Percentiles rank a stretch among this genome's conserved stretches.
phyloP scores from a whole-genome alignment of 23 tunicate genomes.

The Styela clava region DNA sequence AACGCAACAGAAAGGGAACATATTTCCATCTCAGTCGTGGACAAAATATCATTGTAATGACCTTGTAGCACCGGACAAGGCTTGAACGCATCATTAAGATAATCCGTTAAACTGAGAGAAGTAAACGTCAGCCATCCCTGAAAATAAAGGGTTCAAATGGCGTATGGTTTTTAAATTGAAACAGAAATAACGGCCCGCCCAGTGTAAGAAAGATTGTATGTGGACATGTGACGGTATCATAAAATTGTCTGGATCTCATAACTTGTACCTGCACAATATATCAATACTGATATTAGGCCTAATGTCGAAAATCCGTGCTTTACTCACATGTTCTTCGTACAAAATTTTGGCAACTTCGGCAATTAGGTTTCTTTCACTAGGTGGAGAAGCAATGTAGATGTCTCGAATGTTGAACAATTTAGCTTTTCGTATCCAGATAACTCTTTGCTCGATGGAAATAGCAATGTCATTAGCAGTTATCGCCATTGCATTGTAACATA shows the following conservation, averaged over 20 bases:
- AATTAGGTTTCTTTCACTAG: conserved; percentile 6
- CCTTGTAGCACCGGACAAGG: neutral
- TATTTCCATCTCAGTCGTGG: conserved; percentile 24
- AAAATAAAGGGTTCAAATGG: neutral
- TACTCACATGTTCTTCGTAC: conserved; percentile 21
- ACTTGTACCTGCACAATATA: too few relatives aligned
- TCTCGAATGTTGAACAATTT: neutral
- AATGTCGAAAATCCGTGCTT: too few relatives aligned
- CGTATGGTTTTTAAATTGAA: neutral
- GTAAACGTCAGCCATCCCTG: conserved; percentile 12
- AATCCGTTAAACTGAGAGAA: neutral
- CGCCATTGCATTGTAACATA: conserved; percentile 9
- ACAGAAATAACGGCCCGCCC: too few relatives aligned
- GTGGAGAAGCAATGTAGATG: conserved; percentile 7
- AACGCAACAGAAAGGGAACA: neutral
- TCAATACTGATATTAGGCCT: too few relatives aligned
- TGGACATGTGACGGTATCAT: too few relatives aligned
- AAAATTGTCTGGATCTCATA: too few relatives aligned
- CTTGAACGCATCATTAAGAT: neutral
- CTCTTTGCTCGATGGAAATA: neutral
- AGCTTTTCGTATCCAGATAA: neutral
- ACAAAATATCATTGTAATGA: conserved; percentile 17
- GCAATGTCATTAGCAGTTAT: neutral
- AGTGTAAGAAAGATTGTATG: too few relatives aligned
- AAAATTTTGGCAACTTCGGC: neutral